Conservation (phyloP, 2,888 invertebrate genomes). For the Caenorhabditis sp. region DNA sequence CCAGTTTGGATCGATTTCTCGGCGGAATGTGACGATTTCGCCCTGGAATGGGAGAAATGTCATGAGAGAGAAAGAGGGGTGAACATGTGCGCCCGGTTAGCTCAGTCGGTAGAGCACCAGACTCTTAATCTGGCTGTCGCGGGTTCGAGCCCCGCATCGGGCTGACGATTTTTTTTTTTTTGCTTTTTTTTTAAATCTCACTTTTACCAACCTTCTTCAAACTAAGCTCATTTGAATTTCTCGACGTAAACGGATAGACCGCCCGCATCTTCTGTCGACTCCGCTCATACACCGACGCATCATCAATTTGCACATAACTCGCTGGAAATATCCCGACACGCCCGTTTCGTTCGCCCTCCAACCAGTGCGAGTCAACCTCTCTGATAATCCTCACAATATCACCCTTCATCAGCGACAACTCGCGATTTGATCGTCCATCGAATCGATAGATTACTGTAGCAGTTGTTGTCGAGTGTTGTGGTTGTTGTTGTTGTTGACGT, state of each 20-base stretch:
- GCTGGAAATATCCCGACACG: conserved; percentile 63
- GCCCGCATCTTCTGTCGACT: conserved; percentile 48
- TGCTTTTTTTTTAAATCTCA: neutral
- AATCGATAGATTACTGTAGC: conserved; percentile 58
- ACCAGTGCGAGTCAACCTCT: conserved; percentile 65
- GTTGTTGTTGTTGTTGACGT: neutral
- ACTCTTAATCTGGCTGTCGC: conserved; percentile 70
- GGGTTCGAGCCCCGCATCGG: conserved; percentile 70
- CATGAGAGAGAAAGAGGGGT: no score
- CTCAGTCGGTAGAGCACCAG: conserved; percentile 70
- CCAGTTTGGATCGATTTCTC: conserved; percentile 64
- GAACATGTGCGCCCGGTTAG: conserved; percentile 57
- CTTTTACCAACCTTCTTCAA: conserved; percentile 49
- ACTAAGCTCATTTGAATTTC: conserved; percentile 59
- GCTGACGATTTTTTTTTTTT: conserved; percentile 10
- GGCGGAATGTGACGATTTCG: conserved; percentile 51
- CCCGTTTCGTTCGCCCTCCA: conserved; percentile 67
- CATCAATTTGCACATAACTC: conserved; percentile 60
- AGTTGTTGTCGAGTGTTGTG: conserved; percentile 22
- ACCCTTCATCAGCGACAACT: conserved; percentile 62
- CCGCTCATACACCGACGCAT: conserved; percentile 11
- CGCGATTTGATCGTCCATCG: conserved; percentile 41
- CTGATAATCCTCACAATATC: conserved; percentile 60
- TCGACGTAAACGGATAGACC: conserved; percentile 62
- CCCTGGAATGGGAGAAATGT: conserved; percentile 42